A percentile compares a stretch with the other conserved stretches of the same genome.
Conservation (phyloP, 2,113 vertebrate genomes). For the Cynocephalus volans region DNA sequence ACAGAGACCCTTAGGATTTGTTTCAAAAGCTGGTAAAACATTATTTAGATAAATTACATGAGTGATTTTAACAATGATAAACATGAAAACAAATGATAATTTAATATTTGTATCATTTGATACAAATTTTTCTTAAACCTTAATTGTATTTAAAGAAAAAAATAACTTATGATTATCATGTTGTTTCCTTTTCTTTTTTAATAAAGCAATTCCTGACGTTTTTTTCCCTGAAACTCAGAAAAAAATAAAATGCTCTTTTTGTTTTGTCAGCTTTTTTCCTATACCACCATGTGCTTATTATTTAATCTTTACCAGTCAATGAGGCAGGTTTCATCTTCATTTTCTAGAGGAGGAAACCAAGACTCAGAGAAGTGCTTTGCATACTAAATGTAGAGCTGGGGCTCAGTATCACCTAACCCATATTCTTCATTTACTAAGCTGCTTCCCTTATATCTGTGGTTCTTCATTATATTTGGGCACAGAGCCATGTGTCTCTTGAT, state of each 20-base stretch:
- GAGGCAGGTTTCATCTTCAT: not conserved
- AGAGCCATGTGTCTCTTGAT: too few relatives aligned
- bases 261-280: not conserved
- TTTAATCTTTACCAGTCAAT: not conserved
- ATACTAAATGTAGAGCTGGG: too few relatives aligned
- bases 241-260: not conserved
- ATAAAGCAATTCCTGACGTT: not conserved
- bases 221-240: not conserved
- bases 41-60: not conserved
- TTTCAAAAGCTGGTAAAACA: not conserved
- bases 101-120: not conserved
- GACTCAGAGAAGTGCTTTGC: not conserved
- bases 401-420: too few relatives aligned
- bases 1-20: not conserved
- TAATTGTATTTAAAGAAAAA: slow-evolving; percentile 25
- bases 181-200: not conserved
- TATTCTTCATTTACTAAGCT: too few relatives aligned
- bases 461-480: too few relatives aligned
- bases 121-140: not conserved
- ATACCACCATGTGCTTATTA: not conserved
- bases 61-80: not conserved
- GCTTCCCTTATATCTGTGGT: too few relatives aligned
- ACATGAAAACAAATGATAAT: not conserved
- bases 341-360: not conserved
- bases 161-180: not conserved